Base-by-base conservation (phyloP, 2,888 invertebrate genomes). In the Diaphora mendica region DNA sequence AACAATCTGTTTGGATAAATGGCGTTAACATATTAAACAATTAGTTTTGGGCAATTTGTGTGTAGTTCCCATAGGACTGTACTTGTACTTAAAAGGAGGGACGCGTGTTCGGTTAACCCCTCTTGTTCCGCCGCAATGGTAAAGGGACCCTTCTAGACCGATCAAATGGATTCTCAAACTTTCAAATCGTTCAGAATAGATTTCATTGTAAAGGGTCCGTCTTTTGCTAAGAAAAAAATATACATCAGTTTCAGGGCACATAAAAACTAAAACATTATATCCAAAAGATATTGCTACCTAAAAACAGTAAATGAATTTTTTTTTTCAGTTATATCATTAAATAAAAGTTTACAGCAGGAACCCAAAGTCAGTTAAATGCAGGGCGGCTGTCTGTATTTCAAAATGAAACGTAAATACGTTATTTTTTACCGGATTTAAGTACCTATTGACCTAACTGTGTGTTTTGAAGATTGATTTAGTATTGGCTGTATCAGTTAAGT, bases 21-120 rank as follows among this genome's bases (percentile, higher is more conserved):
- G 89, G 90, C 92, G 91, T 91, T 92, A 91, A 91, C 91, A 90
- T 89, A 92, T 94, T 92, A 91, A 82, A 93, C 92, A 92, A 94
- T 94, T 91, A 89, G 91, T 91, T 91, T 88, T 88, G 91, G 94
- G 89, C 91, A 92, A 94, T 94, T 93, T 94, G 94, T 94, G 93
- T 93, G 93, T 91, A 89, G 91, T 95, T 95, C 95, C 94, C 95
- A 95, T 90, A 90, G 91, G 88, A 89, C 82, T 81, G 82, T 78
- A 75, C 73, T 73, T 69, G 77, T 77, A 73, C 76, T 73, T 76
- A 79, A 62, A 68, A 77, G 85, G 82, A 87, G 83, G 73, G 82
- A 75, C 86, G 86, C 85, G 88, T 85, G 89, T 85, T 77, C 86
- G 86, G 87, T 87, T 86, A 87, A 87, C 92, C 93, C 92, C 90